Conservation (phyloP, 2,797 vertebrate genomes). For the Melanotaenia nigrans region DNA sequence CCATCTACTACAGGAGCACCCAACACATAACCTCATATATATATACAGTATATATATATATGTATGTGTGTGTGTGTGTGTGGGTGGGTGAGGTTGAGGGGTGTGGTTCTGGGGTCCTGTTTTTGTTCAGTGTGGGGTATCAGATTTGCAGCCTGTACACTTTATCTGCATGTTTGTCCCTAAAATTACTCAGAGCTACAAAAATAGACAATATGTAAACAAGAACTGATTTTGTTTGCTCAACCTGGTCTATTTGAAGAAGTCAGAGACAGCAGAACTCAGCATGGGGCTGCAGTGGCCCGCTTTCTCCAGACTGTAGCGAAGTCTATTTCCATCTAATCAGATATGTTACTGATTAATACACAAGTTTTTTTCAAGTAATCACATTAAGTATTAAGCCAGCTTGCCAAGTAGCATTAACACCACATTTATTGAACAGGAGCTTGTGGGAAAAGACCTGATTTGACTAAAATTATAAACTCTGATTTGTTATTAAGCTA, state of each 20-base stretch:
- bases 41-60: not conserved
- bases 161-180: slow-evolving; percentile 73
- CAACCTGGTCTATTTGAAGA: slow-evolving; percentile 72
- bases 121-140: slow-evolving; percentile 51
- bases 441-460: not conserved
- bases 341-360: slow-evolving; percentile 12
- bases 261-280: slow-evolving; percentile 53
- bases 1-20: slow-evolving; percentile 33
- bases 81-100: slow-evolving; percentile 13
- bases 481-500: not conserved
- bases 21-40: slow-evolving; percentile 26
- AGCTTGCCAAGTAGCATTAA: not conserved
- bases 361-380: slow-evolving; percentile 15
- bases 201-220: slow-evolving; percentile 78
- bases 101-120: slow-evolving; percentile 16
- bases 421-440: not conserved
- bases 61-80: not conserved
- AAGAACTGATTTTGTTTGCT: slow-evolving; percentile 71
- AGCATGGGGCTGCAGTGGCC: slow-evolving; percentile 56
- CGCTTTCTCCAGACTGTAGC: slow-evolving; percentile 38
- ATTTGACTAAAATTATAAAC: not conserved
- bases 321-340: slow-evolving; percentile 46
- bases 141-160: slow-evolving; percentile 61
- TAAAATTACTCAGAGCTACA: slow-evolving; percentile 68
- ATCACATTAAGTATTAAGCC: slow-evolving; percentile 6